Evolutionary conservation across 2,797 vertebrate species (phyloP), one percentile per base, ranked within the genome.

Genomic region (Mormyrops attenuatus): DNA sequence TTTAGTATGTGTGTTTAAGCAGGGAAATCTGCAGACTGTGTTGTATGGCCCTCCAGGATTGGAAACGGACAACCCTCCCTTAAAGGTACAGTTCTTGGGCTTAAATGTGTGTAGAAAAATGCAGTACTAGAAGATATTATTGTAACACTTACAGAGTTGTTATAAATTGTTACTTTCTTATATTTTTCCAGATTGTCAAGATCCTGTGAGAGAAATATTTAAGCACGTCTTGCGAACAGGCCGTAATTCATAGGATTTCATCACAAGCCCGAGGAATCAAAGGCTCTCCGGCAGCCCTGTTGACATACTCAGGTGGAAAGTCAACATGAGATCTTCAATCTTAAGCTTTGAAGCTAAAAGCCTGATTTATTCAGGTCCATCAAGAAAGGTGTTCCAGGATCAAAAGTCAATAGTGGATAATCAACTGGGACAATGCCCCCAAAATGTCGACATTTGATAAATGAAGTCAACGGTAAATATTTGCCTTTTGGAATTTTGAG

Each of bases 391-490:
- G 26, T 22, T 55, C n/a, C 11, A 1, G 26, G 50, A 55, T 52
- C 50, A 34, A 52, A 86, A 53, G 13, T 52, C 49, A 55, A 55
- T 20, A 30, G 50, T 55, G 13, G 38, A 55, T 34, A 55, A 86
- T 86, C 82, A 85, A 85, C 44, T 26, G 82, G 82, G n/a, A 85
- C 9, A 22, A 50, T 49, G 15, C 47, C 49, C 85, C 26, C 50
- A 26, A 13, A 85, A 86, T 6, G 26, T 86, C 22, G 22, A 86
- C 30, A 38, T 86, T 82, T 91, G 92, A 94, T 93, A 89, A 93
- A 94, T 91, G 92, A 89, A 90, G 55, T 66, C 89, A 91, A 41
- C 87, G 47, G 89, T 93, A 92, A 93, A 93, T 93, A 93, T 94
- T 92, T 93, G 91, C 90, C 89, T 73, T 84, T 47, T 90, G 88